Conservation (phyloP, 2,888 invertebrate species). For the Boloria euphrosyne region DNA sequence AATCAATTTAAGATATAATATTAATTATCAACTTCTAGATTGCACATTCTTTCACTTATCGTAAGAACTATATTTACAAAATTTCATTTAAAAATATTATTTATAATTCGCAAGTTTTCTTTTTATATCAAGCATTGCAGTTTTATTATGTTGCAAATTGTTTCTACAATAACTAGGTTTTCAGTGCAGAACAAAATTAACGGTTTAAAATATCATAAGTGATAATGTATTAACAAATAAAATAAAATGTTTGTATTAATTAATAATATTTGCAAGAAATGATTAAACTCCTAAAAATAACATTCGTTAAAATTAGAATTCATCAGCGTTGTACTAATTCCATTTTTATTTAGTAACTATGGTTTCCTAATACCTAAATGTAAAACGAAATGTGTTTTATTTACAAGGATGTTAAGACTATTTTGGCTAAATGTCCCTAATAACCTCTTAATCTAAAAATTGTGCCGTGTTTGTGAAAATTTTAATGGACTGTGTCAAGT, state of each 20-base stretch:
- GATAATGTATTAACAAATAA: not conserved
- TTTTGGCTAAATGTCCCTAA: conserved; percentile 81
- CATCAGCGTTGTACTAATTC: conserved; percentile 70
- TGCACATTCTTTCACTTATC: conserved; percentile 69
- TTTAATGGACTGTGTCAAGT: conserved; percentile 11
- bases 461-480: conserved; percentile 69
- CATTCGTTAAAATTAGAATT: conserved; percentile 50
- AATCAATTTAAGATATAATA: conserved; percentile 52
- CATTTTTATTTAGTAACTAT: conserved; percentile 64
- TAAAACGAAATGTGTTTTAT: conserved; percentile 69
- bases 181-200: conserved; percentile 27
- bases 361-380: conserved; percentile 62
- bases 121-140: conserved; percentile 56
- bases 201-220: conserved; percentile 3
- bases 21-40: conserved; percentile 71
- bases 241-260: not conserved
- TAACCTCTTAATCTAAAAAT: conserved; percentile 73
- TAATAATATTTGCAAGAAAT: conserved; percentile 10
- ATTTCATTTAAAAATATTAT: conserved; percentile 78
- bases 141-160: conserved; percentile 45
- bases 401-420: conserved; percentile 74
- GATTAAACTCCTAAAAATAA: not conserved
- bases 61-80: conserved; percentile 75
- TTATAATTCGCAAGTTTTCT: conserved; percentile 66
- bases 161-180: conserved; percentile 31